These are phyloP conservation scores for Pheucticus melanocephalus DNA, from an alignment of 2,113 vertebrate genomes.

Conservation along the genomic window DNA sequence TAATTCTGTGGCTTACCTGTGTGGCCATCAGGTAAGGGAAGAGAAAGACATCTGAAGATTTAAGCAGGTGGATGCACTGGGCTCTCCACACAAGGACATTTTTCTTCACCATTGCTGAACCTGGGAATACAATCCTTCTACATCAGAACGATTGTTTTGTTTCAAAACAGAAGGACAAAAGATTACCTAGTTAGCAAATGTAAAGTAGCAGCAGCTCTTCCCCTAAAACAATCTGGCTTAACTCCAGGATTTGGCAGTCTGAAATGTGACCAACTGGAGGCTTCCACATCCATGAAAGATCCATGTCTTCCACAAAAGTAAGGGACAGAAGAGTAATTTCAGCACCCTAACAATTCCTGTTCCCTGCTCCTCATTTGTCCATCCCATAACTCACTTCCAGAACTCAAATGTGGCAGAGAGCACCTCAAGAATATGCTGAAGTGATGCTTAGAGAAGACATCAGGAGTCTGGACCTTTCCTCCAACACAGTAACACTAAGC, in stretches of 20 bases:
- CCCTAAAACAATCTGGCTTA: not conserved
- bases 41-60: not conserved
- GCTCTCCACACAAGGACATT: not conserved
- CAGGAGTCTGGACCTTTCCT: not conserved
- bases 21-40: not conserved
- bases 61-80: not conserved
- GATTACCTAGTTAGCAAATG: not conserved
- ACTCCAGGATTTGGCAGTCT: not conserved
- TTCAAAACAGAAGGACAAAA: not conserved
- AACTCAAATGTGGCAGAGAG: not conserved
- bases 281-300: not conserved
- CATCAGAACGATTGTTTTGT: not conserved
- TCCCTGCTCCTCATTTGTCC: not conserved
- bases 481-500: not conserved
- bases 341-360: not conserved
- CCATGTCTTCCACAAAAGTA: not conserved
- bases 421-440: not conserved
- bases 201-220: not conserved
- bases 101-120: not conserved
- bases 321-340: not conserved
- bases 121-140: not conserved
- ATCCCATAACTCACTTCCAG: not conserved
- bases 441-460: not conserved
- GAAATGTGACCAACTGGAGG: not conserved
- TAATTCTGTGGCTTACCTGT: not conserved